Conservation (phyloP, 2,888 invertebrate genomes). For the Cecidostiba fungosa region DNA sequence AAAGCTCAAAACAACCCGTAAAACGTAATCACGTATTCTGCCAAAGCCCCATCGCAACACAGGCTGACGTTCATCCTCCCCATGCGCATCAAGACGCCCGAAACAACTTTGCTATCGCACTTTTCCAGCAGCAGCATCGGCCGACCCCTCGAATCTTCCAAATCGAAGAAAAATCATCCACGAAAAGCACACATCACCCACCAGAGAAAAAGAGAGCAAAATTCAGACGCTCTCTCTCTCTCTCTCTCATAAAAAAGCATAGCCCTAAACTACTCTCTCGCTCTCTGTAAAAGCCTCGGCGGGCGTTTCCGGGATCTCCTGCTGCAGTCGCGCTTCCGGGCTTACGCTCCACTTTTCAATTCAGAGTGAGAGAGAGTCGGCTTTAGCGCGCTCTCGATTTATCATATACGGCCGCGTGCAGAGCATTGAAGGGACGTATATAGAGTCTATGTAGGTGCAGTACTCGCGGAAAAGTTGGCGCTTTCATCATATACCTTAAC, state of each 20-base stretch:
- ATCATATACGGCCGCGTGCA: conserved; percentile 22
- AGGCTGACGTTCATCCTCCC: background rate
- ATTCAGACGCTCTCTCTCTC: background rate
- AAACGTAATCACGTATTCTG: background rate
- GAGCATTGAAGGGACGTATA: background rate
- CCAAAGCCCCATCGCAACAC: background rate
- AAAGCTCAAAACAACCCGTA: no score
- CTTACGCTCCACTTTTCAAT: conserved; percentile 60
- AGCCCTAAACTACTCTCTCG: background rate
- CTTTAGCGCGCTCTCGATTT: conserved; percentile 43
- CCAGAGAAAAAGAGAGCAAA: no score
- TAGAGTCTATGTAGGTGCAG: background rate
- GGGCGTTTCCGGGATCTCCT: conserved; percentile 48
- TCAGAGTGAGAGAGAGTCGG: conserved; percentile 20
- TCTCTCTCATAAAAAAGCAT: background rate
- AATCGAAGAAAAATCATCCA: background rate
- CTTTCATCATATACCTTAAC: background rate
- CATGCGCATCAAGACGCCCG: background rate
- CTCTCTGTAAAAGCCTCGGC: conserved; percentile 15
- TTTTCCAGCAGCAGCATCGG: background rate
- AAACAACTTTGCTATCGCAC: background rate
- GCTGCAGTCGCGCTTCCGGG: conserved; percentile 36
- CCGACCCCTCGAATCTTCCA: background rate
- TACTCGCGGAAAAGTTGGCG: background rate
- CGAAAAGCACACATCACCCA: background rate